Evolutionary conservation across 2,113 vertebrate genomes (phyloP), one percentile per base, ranked within the genome.

Genomic region (Ciconia maguari): DNA sequence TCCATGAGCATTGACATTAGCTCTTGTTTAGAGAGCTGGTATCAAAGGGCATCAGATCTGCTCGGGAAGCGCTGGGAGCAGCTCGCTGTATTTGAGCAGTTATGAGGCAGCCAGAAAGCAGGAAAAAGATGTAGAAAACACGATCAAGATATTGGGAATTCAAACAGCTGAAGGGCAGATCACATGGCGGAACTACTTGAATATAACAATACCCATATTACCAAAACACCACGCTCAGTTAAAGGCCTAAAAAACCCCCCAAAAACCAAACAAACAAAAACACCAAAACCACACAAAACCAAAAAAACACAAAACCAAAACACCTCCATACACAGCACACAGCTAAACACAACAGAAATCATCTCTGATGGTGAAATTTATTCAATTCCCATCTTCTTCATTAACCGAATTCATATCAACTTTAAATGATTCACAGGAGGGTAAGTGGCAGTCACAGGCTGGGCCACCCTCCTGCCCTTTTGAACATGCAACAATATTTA

Each of bases 1-100:
- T 91, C 86, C 55, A 27, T 2, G 10, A 78, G 89, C n/a, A 89
- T 0, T 94, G 91, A 94, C 80, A 58, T 2, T 3, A 94, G 83
- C 36, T 93, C 77, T 42, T 89, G 51, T 87, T 84, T 81, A 49
- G 71, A 91, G 80, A 92, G 69, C 77, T 36, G 42, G 26, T 78
- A 89, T 64, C 91, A 85, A 95, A 96, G 87, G 91, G 89, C 91
- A 93, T n/a, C 66, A 54, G 69, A 30, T 22, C 72, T 44, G 77
- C 81, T 38, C 76, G 20, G 76, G 62, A 72, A 69, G 62, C 7
- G 1, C 64, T 26, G 65, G 87, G 74, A 93, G 75, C 83, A 64
- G 51, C 93, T 62, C 6, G 1, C n/a, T 52, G 22, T 22, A 38
- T 61, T 15, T 66, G 30, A 87, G 86, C 32, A 3, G 46, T 42